phyloP scores from a whole-genome alignment of 23 tunicate genomes.

The Styela clava region DNA sequence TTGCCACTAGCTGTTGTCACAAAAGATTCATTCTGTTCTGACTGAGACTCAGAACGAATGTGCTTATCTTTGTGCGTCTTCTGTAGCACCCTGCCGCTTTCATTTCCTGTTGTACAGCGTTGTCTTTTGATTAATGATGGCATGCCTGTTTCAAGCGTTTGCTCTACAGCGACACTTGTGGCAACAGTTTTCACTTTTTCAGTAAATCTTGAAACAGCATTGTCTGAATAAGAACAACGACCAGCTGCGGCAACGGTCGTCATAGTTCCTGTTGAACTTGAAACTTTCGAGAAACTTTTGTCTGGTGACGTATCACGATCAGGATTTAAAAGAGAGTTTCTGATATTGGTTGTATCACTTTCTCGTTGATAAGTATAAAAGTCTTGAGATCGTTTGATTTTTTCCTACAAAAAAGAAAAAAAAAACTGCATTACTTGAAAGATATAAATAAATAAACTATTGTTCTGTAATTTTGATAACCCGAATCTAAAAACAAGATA shows the following conservation, averaged over 20 bases:
- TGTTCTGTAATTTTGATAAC: no score
- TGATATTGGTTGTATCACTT: not conserved
- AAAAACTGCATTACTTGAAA: not conserved
- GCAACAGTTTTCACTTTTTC: not conserved
- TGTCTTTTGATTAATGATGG: slow-evolving; percentile 37
- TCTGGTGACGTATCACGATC: not conserved
- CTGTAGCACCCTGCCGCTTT: slow-evolving; percentile 16
- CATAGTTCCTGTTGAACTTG: slow-evolving; percentile 5
- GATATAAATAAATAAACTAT: not conserved
- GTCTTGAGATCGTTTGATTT: not conserved
- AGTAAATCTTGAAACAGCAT: not conserved
- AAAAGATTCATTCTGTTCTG: not conserved
- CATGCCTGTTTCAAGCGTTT: slow-evolving; percentile 13
- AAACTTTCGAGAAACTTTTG: not conserved
- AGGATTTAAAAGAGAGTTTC: not conserved
- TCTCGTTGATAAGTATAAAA: not conserved
- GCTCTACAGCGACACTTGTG: slow-evolving; percentile 27
- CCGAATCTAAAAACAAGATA: no score
- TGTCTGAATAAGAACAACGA: slow-evolving; percentile 8
- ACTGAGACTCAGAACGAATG: not conserved
- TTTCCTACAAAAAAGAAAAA: not conserved
- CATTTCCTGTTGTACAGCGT: slow-evolving; percentile 23
- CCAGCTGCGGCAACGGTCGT: slow-evolving; percentile 12
- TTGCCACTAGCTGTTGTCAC: not conserved
- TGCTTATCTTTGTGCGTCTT: slow-evolving; percentile 1